phyloP scores from a whole-genome alignment of 2,113 vertebrate genomes.

The Scalopus aquaticus region DNA sequence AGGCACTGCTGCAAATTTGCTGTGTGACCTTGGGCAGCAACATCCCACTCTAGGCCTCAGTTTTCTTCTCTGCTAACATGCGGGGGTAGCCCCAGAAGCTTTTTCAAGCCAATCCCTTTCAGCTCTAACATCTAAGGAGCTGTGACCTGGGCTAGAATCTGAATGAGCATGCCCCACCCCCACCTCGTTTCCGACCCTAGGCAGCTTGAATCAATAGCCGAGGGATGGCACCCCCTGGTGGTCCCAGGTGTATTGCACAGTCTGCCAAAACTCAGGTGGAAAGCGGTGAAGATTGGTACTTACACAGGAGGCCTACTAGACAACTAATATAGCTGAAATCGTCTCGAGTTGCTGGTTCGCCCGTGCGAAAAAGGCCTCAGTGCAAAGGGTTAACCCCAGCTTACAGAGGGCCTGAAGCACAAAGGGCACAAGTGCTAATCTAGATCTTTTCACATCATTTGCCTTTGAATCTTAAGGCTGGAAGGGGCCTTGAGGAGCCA shows the following conservation, averaged over 20 bases:
- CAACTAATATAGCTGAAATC: too few species aligned
- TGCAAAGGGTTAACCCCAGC: conserved; percentile 51
- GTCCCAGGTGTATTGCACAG: not conserved
- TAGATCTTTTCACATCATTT: conserved; percentile 70
- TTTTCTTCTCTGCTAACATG: conserved; percentile 8
- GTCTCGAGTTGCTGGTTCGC: too few species aligned
- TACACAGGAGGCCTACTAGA: conserved; percentile 68
- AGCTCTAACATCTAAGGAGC: not conserved
- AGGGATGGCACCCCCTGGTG: conserved; percentile 27
- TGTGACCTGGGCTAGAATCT: not conserved
- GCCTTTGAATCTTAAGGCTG: conserved; percentile 72
- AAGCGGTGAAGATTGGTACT: conserved; percentile 22
- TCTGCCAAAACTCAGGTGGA: not conserved
- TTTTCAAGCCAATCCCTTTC: conserved; percentile 30
- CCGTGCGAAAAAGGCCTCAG: too few species aligned
- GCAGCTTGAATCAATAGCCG: not conserved
- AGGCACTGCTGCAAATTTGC: conserved; percentile 28
- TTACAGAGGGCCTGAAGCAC: conserved; percentile 58
- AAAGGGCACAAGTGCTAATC: conserved; percentile 66
- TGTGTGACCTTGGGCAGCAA: conserved; percentile 73
- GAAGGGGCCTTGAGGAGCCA: conserved; percentile 69
- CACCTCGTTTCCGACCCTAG: not conserved
- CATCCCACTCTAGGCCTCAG: conserved; percentile 63
- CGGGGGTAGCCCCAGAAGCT: not conserved
- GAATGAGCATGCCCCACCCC: not conserved